A percentile compares a stretch with the other conserved stretches of the same genome.
These are phyloP conservation scores for Mactromeris polynyma DNA, from an alignment of 2,888 invertebrate genomes.

Conservation along the genomic window DNA sequence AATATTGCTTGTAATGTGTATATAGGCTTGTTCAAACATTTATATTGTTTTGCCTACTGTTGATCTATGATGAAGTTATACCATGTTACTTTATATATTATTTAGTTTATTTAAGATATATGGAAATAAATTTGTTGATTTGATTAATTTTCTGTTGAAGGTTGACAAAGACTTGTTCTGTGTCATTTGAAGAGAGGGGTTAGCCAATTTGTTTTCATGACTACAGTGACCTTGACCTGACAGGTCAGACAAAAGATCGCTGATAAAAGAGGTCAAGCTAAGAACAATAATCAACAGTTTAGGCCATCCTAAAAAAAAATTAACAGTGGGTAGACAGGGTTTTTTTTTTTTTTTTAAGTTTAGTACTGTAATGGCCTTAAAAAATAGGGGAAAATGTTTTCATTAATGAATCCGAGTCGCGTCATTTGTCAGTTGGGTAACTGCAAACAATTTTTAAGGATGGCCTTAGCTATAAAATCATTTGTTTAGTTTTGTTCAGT, in stretches of 20 bases:
- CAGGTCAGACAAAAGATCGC: not conserved
- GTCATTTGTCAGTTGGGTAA: too few relatives aligned
- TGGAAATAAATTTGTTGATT: slow-evolving; percentile 4
- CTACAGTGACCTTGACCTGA: not conserved
- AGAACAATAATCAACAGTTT: too few relatives aligned
- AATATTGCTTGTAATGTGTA: slow-evolving; percentile 22
- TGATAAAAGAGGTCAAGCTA: too few relatives aligned
- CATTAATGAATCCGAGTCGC: too few relatives aligned
- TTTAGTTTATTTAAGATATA: slow-evolving; percentile 12
- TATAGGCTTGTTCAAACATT: slow-evolving; percentile 36
- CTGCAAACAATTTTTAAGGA: too few relatives aligned
- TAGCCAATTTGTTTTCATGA: not conserved
- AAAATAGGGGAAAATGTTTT: too few relatives aligned
- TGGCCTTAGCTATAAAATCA: too few relatives aligned
- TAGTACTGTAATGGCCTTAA: too few relatives aligned
- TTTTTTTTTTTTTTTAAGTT: too few relatives aligned
- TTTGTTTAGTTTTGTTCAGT: not conserved
- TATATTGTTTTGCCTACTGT: slow-evolving; percentile 36
- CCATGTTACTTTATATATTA: slow-evolving; percentile 18
- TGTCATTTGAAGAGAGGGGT: not conserved
- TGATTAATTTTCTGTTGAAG: not conserved
- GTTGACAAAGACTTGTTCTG: not conserved
- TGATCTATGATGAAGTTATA: slow-evolving; percentile 11
- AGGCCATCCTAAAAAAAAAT: too few relatives aligned
- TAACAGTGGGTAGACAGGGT: too few relatives aligned